These are phyloP conservation scores for Caenorhabditis remanei DNA, from an alignment of 1,140 invertebrate genomes.

Conservation along the genomic window DNA sequence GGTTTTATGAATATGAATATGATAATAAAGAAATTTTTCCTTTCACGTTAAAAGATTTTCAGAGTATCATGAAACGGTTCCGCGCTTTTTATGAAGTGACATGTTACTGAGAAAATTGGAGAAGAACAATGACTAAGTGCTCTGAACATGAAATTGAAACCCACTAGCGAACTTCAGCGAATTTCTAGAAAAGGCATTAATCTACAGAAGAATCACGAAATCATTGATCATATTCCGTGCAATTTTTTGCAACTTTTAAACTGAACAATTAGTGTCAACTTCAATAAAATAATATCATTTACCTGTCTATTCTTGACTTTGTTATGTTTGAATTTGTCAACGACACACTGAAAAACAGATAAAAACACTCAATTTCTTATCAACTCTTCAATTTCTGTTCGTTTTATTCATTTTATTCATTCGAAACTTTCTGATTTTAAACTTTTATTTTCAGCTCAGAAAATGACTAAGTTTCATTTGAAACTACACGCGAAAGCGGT, in stretches of 20 bases:
- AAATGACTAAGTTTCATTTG: conserved; percentile 20
- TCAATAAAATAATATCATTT: conserved; percentile 14
- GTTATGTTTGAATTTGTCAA: conserved; percentile 30
- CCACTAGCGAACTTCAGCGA: too few relatives aligned
- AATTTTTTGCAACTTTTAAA: not conserved
- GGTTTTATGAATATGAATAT: conserved; percentile 14
- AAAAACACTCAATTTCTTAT: conserved; percentile 15
- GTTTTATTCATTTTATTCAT: not conserved
- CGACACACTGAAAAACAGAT: conserved; percentile 30
- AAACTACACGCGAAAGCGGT: conserved; percentile 12
- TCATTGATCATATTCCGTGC: too few relatives aligned
- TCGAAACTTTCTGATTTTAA: not conserved
- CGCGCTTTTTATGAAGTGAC: too few relatives aligned
- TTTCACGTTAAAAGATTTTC: too few relatives aligned
- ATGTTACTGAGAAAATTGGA: too few relatives aligned
- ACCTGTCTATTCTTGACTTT: conserved; percentile 29
- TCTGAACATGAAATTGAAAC: too few relatives aligned
- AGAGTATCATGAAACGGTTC: too few relatives aligned
- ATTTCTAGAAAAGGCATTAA: too few relatives aligned
- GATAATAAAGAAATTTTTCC: not conserved
- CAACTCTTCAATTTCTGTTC: conserved; percentile 1
- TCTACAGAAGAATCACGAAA: too few relatives aligned
- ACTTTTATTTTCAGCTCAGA: not conserved
- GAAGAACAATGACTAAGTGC: too few relatives aligned
- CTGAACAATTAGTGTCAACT: not conserved